Evolutionary conservation across 30 jellyfish, hydroid and myxozoan species (phyloP).

Genomic region (Aurelia sp.): DNA sequence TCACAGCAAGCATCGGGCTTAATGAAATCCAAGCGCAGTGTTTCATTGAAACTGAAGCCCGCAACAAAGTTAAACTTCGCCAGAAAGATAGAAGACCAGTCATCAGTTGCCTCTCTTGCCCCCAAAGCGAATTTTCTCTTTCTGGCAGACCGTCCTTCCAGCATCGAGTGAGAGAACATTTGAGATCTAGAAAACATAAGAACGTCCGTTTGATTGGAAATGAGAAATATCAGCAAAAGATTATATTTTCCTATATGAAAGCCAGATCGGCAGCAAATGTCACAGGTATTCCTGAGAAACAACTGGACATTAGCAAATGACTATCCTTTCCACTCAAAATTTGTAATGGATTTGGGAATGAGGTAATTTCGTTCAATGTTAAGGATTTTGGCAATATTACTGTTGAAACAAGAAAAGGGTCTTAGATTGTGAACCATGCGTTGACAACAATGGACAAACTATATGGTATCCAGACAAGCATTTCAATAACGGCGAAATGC

Average conservation of each 20-base stretch:
- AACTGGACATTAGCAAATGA: background rate
- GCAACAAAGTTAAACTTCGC: constrained; percentile 1
- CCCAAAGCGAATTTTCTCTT: background rate
- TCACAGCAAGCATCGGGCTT: constrained; percentile 3
- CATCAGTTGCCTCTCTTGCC: constrained; percentile 21
- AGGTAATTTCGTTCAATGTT: background rate
- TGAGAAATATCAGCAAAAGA: background rate
- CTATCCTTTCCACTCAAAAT: constrained; percentile 6
- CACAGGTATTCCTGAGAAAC: background rate
- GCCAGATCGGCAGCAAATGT: background rate
- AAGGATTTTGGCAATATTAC: constrained; percentile 16
- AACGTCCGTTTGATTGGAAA: background rate
- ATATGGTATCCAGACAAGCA: constrained; percentile 39
- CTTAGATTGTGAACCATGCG: constrained; percentile 4
- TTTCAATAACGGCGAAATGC: constrained; percentile 3
- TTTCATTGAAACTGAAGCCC: constrained; percentile 39
- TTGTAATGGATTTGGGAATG: constrained; percentile 6
- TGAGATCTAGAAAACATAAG: constrained; percentile 18
- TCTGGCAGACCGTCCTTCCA: constrained; percentile 23
- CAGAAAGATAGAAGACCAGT: constrained; percentile 4
- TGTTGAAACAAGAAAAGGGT: constrained; percentile 20
- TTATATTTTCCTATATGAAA: background rate
- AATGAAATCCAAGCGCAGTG: constrained; percentile 12
- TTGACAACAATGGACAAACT: background rate
- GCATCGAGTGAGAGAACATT: constrained; percentile 15